These are phyloP conservation scores for Ciconia maguari DNA, from an alignment of 2,113 vertebrate species.

Conservation along the genomic window DNA sequence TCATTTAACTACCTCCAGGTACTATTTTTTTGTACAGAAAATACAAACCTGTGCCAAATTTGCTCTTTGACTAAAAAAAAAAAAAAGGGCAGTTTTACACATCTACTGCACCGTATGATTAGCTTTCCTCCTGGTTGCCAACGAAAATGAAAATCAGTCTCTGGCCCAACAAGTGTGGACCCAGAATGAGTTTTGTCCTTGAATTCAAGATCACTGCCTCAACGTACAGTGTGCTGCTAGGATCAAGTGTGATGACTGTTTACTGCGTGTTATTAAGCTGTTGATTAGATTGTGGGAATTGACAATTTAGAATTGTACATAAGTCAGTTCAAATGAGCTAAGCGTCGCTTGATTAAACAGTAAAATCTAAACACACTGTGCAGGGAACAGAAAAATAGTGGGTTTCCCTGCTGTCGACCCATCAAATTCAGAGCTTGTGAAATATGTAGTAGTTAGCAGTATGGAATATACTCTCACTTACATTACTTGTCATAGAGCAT, in stretches of 20 bases:
- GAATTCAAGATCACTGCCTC: not conserved
- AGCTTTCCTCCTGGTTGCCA: not conserved
- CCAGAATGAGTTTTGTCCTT: conserved; percentile 21
- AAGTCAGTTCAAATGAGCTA: conserved; percentile 31
- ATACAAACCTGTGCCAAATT: not conserved
- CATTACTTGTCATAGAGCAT: not conserved
- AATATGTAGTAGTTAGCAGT: not conserved
- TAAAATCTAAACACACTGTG: not conserved
- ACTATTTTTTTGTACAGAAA: not conserved
- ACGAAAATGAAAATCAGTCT: not conserved
- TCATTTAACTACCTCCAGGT: not conserved
- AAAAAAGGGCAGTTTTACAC: not conserved
- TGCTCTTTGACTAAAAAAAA: conserved; percentile 1
- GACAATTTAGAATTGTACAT: not conserved
- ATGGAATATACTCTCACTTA: not conserved
- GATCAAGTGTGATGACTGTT: not conserved
- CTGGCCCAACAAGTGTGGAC: not conserved
- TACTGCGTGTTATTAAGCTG: not conserved
- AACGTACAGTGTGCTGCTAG: not conserved
- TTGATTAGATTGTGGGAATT: not conserved
- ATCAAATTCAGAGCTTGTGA: not conserved
- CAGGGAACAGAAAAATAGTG: not conserved
- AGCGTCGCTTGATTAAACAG: conserved; percentile 28
- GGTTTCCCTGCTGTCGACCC: not conserved
- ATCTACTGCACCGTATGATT: not conserved